A percentile compares a stretch with the other conserved stretches of the same genome.
Conservation (phyloP, 1,140 invertebrate species). For the Dreissena rostriformis region DNA sequence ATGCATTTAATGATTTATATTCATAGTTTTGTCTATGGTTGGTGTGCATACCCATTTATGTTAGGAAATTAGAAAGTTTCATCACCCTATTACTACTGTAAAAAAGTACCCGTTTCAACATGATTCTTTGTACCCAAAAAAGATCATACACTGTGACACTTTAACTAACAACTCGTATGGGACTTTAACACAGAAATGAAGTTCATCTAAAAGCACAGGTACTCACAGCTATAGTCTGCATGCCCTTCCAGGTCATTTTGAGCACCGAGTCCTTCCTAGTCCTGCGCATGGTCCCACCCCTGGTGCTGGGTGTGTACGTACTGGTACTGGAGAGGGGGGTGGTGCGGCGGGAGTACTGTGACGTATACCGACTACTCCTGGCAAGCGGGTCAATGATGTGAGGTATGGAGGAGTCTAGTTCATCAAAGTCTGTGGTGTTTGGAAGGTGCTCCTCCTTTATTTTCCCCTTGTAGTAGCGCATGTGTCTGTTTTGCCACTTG, state of each 20-base stretch:
- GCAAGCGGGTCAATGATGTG: conserved; percentile 24
- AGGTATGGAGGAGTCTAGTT: conserved; percentile 55
- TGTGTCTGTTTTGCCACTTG: conserved; percentile 73
- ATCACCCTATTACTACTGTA: no score
- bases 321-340: conserved; percentile 72
- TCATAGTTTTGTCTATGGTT: no score
- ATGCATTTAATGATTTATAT: no score
- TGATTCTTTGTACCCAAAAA: no score
- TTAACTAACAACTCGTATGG: no score
- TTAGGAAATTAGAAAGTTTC: no score
- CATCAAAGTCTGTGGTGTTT: conserved; percentile 63
- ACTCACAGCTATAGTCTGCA: conserved; percentile 78
- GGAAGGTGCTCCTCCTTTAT: conserved; percentile 65
- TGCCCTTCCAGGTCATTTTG: conserved; percentile 80
- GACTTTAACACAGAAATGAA: no score
- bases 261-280: conserved; percentile 81
- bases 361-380: conserved; percentile 8
- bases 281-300: conserved; percentile 54
- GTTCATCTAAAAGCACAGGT: background rate
- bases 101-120: no score
- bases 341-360: conserved; percentile 59
- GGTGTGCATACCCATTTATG: no score
- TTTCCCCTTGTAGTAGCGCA: conserved; percentile 70
- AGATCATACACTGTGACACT: no score
- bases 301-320: conserved; percentile 59